Conservation (phyloP, 2,888 invertebrate genomes). For the Orthosia gracilis region DNA sequence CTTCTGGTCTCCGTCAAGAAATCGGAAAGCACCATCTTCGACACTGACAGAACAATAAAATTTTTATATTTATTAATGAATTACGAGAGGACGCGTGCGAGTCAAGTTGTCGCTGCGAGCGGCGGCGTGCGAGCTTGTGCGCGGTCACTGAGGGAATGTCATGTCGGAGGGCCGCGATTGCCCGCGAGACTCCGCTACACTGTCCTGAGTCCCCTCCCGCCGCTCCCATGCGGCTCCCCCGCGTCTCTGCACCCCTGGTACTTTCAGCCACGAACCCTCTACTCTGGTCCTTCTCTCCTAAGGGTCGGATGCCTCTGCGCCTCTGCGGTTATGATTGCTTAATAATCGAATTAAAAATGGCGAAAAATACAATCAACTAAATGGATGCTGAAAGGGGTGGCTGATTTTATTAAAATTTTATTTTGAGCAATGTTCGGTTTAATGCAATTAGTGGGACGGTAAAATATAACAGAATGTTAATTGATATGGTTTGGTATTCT, state of each 20-base stretch:
- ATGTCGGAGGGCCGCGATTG: slow-evolving; percentile 71
- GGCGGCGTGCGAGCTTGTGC: slow-evolving; percentile 73
- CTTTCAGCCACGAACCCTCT: not conserved
- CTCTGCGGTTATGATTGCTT: slow-evolving; percentile 64
- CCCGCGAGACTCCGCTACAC: slow-evolving; percentile 44
- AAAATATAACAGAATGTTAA: slow-evolving; percentile 11
- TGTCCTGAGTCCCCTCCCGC: slow-evolving; percentile 59
- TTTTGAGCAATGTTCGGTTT: slow-evolving; percentile 29
- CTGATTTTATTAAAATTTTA: slow-evolving; percentile 36
- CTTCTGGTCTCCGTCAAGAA: slow-evolving; percentile 87
- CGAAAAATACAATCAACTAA: slow-evolving; percentile 65
- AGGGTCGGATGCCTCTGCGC: slow-evolving; percentile 35
- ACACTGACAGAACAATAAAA: slow-evolving; percentile 36
- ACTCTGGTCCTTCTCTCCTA: slow-evolving; percentile 26
- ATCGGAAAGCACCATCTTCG: slow-evolving; percentile 85
- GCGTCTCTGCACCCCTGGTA: slow-evolving; percentile 19
- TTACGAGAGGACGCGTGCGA: slow-evolving; percentile 61
- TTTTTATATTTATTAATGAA: slow-evolving; percentile 40
- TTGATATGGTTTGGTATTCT: slow-evolving; percentile 12
- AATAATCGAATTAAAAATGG: slow-evolving; percentile 69
- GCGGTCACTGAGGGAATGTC: slow-evolving; percentile 76
- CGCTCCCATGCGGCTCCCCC: slow-evolving; percentile 35
- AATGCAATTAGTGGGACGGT: slow-evolving; percentile 52
- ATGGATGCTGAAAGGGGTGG: slow-evolving; percentile 60
- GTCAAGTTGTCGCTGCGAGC: slow-evolving; percentile 44